Conservation (phyloP, 1,140 invertebrate genomes). For the Drosophila watanabei region DNA sequence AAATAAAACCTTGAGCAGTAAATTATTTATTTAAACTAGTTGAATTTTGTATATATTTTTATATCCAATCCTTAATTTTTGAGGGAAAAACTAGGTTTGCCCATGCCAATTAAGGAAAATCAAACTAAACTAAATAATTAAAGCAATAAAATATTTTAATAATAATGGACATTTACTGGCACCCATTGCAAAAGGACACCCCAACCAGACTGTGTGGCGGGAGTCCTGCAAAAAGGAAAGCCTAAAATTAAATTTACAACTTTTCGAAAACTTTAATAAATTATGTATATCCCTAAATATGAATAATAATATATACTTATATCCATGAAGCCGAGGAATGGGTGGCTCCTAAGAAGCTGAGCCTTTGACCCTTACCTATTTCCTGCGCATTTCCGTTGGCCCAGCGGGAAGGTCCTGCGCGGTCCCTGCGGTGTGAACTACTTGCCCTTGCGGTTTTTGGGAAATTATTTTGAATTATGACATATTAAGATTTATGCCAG, state of each 20-base stretch:
- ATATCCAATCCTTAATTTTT: not conserved
- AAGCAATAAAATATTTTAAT: not conserved
- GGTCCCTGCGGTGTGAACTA: slow-evolving; percentile 54
- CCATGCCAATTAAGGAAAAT: not conserved
- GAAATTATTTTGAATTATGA: slow-evolving; percentile 82
- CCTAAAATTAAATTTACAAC: not conserved
- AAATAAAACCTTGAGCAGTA: not conserved
- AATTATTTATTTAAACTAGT: not conserved
- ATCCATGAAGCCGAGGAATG: not conserved
- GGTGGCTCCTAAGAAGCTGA: not conserved
- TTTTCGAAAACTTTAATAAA: not conserved
- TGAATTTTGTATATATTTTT: not conserved
- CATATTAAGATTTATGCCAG: slow-evolving; percentile 78
- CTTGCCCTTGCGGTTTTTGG: slow-evolving; percentile 56
- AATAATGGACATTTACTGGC: not conserved
- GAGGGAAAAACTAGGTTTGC: no score
- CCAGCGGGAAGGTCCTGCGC: slow-evolving; percentile 55
- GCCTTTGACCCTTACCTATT: slow-evolving; percentile 1
- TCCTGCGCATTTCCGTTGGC: slow-evolving; percentile 26
- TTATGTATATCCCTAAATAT: not conserved
- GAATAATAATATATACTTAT: not conserved
- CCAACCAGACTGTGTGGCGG: accelerated
- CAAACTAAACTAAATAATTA: not conserved
- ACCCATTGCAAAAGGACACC: not conserved
- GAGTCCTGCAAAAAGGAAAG: not conserved